A percentile compares a stretch with the other conserved stretches of the same genome.
These are phyloP conservation scores for Drosophila tani DNA, from an alignment of 1,140 invertebrate species.

Conservation along the genomic window DNA sequence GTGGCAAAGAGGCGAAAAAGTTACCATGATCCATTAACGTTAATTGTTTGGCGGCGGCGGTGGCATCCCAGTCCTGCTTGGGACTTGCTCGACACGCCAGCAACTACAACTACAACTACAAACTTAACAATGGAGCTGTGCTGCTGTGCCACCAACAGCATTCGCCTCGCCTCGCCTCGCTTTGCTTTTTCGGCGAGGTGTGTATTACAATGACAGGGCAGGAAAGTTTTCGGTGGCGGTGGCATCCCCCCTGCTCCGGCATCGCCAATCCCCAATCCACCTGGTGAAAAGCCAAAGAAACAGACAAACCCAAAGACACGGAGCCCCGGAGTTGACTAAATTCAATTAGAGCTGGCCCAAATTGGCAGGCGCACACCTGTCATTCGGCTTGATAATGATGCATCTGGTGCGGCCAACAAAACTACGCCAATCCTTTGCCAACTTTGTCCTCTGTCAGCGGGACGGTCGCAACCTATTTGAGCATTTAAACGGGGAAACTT, in stretches of 20 bases:
- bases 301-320: constrained; percentile 37
- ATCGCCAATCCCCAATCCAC: constrained; percentile 9
- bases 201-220: constrained; percentile 81
- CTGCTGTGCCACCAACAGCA: constrained; percentile 12
- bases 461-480: constrained; percentile 29
- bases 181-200: constrained; percentile 54
- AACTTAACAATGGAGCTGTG: constrained; percentile 40
- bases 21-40: constrained; percentile 84
- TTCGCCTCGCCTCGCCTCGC: constrained; percentile 4
- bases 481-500: constrained; percentile 45
- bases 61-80: constrained; percentile 57
- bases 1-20: constrained; percentile 80
- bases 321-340: constrained; percentile 74
- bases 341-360: constrained; percentile 78
- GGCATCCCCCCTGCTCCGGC: constrained; percentile 4
- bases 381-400: constrained; percentile 80
- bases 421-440: constrained; percentile 64
- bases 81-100: constrained; percentile 76
- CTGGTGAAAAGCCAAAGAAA: constrained; percentile 23
- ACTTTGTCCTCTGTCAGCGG: constrained; percentile 57
- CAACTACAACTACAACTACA: constrained; percentile 37
- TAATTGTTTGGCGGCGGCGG: constrained; percentile 79
- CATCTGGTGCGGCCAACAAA: constrained; percentile 74
- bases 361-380: constrained; percentile 81
- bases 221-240: constrained; percentile 66